Percentiles rank a stretch among this genome's conserved stretches.
Evolutionary conservation across 2,797 vertebrate genomes (phyloP).

Genomic region (Cyclopterus lumpus): DNA sequence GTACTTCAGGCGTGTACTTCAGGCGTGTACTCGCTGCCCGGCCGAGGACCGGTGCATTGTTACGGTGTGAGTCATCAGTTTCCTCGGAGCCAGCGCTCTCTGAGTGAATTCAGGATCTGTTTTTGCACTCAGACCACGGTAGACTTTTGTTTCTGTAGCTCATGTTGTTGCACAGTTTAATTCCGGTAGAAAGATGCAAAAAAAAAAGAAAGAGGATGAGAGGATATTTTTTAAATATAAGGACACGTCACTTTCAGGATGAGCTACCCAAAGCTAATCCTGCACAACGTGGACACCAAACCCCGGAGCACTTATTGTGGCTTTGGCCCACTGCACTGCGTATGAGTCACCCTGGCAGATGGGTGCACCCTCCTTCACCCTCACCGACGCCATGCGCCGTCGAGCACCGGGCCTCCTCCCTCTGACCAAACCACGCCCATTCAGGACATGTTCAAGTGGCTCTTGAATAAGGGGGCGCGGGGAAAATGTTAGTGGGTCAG

Average conservation of each 20-base stretch:
- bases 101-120: not conserved
- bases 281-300: slow-evolving; percentile 10
- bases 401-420: slow-evolving; percentile 35
- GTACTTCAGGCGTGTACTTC: too few species aligned
- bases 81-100: not conserved
- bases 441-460: slow-evolving; percentile 28
- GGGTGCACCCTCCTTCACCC: slow-evolving; percentile 33
- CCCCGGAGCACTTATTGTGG: slow-evolving; percentile 27
- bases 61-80: slow-evolving; percentile 33
- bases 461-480: slow-evolving; percentile 54
- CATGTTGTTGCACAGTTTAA: too few species aligned
- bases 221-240: slow-evolving; percentile 15
- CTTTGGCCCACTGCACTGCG: slow-evolving; percentile 7
- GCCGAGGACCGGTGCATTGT: slow-evolving; percentile 1
- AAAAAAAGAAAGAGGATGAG: not conserved
- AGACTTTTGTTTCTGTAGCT: not conserved
- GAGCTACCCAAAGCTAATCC: slow-evolving; percentile 20
- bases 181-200: not conserved
- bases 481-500: slow-evolving; percentile 61
- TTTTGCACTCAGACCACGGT: not conserved
- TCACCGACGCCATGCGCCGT: slow-evolving; percentile 11
- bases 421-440: slow-evolving; percentile 23
- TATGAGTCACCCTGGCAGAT: slow-evolving; percentile 60
- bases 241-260: not conserved
- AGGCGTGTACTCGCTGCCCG: not conserved